Conservation (phyloP, 2,888 invertebrate species). For the Diaphora mendica region DNA sequence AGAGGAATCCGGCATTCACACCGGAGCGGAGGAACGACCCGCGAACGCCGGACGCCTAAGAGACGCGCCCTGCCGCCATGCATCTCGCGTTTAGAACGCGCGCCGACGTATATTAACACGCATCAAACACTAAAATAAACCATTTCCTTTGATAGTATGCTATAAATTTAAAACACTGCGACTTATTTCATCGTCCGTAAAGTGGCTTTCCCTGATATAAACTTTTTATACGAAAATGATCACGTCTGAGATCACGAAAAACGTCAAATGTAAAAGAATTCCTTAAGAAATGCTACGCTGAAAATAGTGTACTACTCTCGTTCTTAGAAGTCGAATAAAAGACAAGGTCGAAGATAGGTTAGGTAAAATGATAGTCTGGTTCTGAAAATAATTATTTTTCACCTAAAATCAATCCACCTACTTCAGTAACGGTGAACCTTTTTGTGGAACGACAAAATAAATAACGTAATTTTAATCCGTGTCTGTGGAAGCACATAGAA, state of each 20-base stretch:
- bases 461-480: neutral
- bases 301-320: neutral
- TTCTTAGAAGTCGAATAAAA: neutral
- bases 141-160: constrained; percentile 62
- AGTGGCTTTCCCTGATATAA: constrained; percentile 50
- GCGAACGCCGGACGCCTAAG: constrained; percentile 39
- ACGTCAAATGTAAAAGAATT: neutral
- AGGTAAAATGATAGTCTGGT: neutral
- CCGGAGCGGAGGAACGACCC: constrained; percentile 57
- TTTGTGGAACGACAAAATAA: neutral
- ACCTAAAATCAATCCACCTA: neutral
- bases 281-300: neutral
- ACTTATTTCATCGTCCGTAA: constrained; percentile 53
- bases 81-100: constrained; percentile 29
- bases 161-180: constrained; percentile 60
- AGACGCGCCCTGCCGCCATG: constrained; percentile 25
- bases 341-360: neutral
- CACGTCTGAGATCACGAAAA: neutral
- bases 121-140: constrained; percentile 55
- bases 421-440: neutral
- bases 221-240: constrained; percentile 29
- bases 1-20: constrained; percentile 60
- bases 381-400: neutral
- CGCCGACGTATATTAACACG: constrained; percentile 33
- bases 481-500: neutral